Evolutionary conservation across 2,113 vertebrate genomes (phyloP), one percentile per base, ranked within the genome.

Genomic region (Ploceus nigricollis): DNA sequence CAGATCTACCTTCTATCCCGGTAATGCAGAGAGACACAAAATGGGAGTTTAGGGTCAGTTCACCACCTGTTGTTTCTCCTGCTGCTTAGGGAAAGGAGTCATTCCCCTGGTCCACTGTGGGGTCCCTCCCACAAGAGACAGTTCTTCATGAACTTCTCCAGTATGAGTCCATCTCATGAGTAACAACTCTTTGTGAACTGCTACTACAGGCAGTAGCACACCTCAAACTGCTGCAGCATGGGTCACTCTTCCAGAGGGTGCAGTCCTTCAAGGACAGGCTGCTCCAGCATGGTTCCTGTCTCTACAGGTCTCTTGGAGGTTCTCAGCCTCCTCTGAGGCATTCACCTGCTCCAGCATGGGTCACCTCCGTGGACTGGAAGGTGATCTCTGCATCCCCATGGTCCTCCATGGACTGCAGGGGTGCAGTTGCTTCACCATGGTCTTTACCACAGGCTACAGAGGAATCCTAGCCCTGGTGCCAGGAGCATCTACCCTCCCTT

Each of bases 191-290:
- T 44, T 51, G 45, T 4, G 1, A 51, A 7, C 63, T 60, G 11
- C 37, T 51, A 15, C 27, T 23, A 0, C 0, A 1, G 63, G 18
- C 45, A 77, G 1, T 23, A 60, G 37, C 18, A 44, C 22, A 27
- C 33, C 22, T 51, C 44, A 45, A 8, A 42, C 33, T 77, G 22
- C 33, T 69, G 39, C 39, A 39, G 54, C 6, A 0, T 28, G 28
- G 22, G 27, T 69, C 53, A 33, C 37, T 25, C 20, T 44, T 68
- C 37, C 53, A 33, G 18, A 22, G 61, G 31, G 27, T 44, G 27
- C 61, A 27, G 17, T 51, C 63, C 33, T 68, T 77, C 63, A 60
- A 39, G 10, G 6, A 60, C 27, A 45, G 45, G 33, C 64, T 78
- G 39, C 64, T 78, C 19, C 72, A 69, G 23, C 4, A 1, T 61